Evolutionary conservation across 2,113 vertebrate genomes (phyloP).

Genomic region (Cinclus cinclus): DNA sequence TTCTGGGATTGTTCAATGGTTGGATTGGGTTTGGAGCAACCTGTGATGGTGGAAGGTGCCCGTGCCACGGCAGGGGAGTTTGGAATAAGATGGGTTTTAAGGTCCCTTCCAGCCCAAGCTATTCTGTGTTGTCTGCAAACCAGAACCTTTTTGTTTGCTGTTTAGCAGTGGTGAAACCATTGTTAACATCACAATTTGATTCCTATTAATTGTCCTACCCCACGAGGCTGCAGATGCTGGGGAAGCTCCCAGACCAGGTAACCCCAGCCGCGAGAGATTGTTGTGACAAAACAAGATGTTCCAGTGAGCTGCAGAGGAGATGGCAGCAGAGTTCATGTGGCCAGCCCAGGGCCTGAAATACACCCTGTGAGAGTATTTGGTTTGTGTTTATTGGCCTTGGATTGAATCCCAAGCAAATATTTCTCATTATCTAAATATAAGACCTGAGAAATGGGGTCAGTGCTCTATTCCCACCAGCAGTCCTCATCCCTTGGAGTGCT

Average conservation of each 20-base stretch:
- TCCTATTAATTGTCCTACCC: accelerated
- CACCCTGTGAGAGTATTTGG: constrained; percentile 20
- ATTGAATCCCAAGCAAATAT: constrained; percentile 62
- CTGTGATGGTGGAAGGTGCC: neutral
- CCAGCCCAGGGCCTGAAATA: constrained; percentile 9
- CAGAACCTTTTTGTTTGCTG: neutral
- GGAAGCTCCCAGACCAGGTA: neutral
- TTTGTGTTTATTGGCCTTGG: constrained; percentile 32
- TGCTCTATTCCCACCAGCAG: constrained; percentile 50
- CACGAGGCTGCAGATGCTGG: neutral
- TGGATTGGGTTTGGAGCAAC: neutral
- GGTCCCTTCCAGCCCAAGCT: neutral
- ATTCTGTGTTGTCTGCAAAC: neutral
- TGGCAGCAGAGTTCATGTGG: neutral
- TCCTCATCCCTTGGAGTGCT: neutral
- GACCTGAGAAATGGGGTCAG: constrained; percentile 66
- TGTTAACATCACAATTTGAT: neutral
- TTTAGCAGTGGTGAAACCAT: neutral
- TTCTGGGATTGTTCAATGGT: neutral
- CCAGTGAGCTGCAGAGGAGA: neutral
- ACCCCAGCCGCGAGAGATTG: neutral
- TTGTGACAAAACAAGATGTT: neutral
- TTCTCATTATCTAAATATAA: constrained; percentile 77
- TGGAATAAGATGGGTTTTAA: neutral
- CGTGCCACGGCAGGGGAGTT: neutral